These are phyloP conservation scores for Laspeyria flexula DNA, from an alignment of 2,888 invertebrate species.

Conservation along the genomic window DNA sequence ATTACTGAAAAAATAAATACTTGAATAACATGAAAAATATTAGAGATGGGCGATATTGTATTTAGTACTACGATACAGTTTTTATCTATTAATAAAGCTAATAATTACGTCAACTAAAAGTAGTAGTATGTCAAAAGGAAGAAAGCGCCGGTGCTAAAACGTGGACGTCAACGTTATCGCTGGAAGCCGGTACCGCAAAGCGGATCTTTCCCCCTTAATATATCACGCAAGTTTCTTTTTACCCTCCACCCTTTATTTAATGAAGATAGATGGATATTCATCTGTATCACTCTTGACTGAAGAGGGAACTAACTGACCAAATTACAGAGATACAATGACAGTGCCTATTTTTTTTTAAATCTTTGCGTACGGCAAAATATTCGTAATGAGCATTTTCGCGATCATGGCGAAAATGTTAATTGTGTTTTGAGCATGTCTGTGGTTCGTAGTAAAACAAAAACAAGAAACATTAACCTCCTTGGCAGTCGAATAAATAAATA, in stretches of 20 bases:
- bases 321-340: not conserved
- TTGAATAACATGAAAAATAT: too few species aligned
- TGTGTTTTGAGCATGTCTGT: too few species aligned
- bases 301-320: slow-evolving; percentile 15
- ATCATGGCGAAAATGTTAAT: too few species aligned
- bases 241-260: slow-evolving; percentile 42
- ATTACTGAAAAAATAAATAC: too few species aligned
- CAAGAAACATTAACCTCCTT: too few species aligned
- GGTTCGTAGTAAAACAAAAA: too few species aligned
- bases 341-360: too few species aligned
- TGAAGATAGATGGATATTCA: slow-evolving; percentile 36
- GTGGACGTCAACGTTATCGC: slow-evolving; percentile 31
- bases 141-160: slow-evolving; percentile 25
- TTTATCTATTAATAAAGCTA: not conserved
- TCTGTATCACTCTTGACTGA: slow-evolving; percentile 22
- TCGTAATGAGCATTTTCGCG: too few species aligned
- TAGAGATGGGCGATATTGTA: too few species aligned
- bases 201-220: slow-evolving; percentile 38
- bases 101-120: not conserved
- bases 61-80: too few species aligned
- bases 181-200: slow-evolving; percentile 23
- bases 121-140: slow-evolving; percentile 20
- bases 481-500: too few species aligned
- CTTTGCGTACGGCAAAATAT: too few species aligned
- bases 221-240: slow-evolving; percentile 40